Evolutionary conservation across 2,113 vertebrate species (phyloP).

Genomic region (Myrmophylax atrothorax): DNA sequence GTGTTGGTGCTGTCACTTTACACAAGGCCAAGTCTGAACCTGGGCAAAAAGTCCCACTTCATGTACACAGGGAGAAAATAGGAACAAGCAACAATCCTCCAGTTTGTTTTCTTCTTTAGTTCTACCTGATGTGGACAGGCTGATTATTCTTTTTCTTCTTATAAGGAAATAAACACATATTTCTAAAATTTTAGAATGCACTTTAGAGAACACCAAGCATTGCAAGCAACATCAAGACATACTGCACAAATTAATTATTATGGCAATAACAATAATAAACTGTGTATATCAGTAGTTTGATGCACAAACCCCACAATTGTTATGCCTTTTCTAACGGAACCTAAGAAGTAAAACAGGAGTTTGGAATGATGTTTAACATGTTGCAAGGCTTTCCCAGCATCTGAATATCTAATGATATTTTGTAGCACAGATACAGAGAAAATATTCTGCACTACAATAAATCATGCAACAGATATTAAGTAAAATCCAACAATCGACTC

Average conservation of each 20-base stretch:
- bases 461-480: background rate
- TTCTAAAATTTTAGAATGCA: background rate
- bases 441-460: background rate
- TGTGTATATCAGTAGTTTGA: background rate
- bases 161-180: background rate
- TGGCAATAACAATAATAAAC: background rate
- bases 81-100: background rate
- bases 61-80: background rate
- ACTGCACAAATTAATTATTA: background rate
- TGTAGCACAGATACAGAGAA: background rate
- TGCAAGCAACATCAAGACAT: background rate
- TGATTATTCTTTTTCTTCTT: background rate
- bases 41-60: background rate
- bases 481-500: background rate
- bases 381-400: background rate
- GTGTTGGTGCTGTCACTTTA: background rate
- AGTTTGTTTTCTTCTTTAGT: background rate
- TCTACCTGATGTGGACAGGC: background rate
- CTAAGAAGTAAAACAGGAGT: background rate
- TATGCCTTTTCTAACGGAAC: background rate
- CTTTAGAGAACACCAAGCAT: background rate
- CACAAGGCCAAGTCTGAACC: background rate
- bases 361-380: background rate
- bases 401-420: background rate
- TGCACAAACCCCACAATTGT: background rate